Evolutionary conservation across 1,140 invertebrate species (phyloP).

Genomic region (Ceratoteleas bidentatus): DNA sequence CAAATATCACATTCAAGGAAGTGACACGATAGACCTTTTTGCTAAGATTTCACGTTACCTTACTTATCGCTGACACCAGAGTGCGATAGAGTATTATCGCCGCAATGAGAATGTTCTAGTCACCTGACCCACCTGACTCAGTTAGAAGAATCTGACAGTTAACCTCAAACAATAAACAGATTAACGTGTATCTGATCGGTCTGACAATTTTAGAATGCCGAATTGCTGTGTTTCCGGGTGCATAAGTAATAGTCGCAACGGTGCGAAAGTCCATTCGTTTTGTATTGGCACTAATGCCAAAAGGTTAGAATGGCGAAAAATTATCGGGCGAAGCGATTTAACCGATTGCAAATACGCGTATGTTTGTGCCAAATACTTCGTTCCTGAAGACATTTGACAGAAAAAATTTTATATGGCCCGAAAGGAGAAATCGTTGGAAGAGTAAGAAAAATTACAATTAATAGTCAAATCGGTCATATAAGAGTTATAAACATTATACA

Average conservation of each 20-base stretch:
- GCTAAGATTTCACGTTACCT: too few species aligned
- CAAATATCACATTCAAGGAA: too few species aligned
- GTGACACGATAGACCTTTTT: too few species aligned
- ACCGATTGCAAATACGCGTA: not conserved
- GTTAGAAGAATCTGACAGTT: too few species aligned
- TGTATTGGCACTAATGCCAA: not conserved
- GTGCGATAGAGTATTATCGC: too few species aligned
- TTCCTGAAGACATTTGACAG: not conserved
- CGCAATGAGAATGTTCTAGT: too few species aligned
- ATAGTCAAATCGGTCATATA: too few species aligned
- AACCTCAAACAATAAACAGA: too few species aligned
- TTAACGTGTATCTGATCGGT: too few species aligned
- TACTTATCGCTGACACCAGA: too few species aligned
- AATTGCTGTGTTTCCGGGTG: not conserved
- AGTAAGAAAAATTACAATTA: not conserved
- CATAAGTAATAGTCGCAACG: not conserved
- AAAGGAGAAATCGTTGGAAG: constrained; percentile 1
- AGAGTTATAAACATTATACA: too few species aligned
- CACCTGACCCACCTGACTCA: not conserved
- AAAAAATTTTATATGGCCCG: not conserved
- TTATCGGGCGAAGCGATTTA: not conserved
- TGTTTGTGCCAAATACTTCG: not conserved
- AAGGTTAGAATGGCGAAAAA: not conserved
- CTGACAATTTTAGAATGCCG: not conserved
- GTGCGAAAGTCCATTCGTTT: not conserved